phyloP scores from a whole-genome alignment of 2,888 invertebrate genomes.

The Tromatobia lineatoria region DNA sequence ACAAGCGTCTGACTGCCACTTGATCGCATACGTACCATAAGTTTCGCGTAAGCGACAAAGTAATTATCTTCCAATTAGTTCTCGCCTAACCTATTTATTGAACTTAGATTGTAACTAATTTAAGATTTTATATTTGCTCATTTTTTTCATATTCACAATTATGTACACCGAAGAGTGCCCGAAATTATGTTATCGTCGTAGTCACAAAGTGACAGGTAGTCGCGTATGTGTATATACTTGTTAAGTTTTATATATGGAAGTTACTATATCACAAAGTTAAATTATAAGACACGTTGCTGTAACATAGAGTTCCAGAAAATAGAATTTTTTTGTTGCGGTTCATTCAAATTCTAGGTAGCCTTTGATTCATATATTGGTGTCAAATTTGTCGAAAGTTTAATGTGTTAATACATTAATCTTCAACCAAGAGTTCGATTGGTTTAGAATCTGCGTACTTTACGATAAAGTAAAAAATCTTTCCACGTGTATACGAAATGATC shows the following conservation, averaged over 20 bases:
- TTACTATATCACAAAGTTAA: constrained; percentile 65
- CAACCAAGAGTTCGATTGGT: no score
- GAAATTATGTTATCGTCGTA: constrained; percentile 43
- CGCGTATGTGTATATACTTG: constrained; percentile 72
- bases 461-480: no score
- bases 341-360: background rate
- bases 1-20: constrained; percentile 70
- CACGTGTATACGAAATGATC: no score
- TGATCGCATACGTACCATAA: constrained; percentile 40
- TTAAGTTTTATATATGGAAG: constrained; percentile 78
- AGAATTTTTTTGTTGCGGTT: background rate
- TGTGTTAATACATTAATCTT: no score
- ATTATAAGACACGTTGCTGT: constrained; percentile 13
- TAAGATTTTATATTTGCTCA: constrained; percentile 57
- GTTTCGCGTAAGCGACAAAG: constrained; percentile 39
- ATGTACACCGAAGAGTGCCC: constrained; percentile 13
- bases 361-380: background rate
- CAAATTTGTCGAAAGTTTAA: no score
- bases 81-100: constrained; percentile 71
- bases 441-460: no score
- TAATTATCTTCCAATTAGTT: constrained; percentile 58
- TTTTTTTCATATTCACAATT: constrained; percentile 42
- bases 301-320: background rate
- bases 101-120: constrained; percentile 57
- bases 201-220: constrained; percentile 30